phyloP scores from a whole-genome alignment of 2,113 vertebrate species.

The Smithornis capensis region DNA sequence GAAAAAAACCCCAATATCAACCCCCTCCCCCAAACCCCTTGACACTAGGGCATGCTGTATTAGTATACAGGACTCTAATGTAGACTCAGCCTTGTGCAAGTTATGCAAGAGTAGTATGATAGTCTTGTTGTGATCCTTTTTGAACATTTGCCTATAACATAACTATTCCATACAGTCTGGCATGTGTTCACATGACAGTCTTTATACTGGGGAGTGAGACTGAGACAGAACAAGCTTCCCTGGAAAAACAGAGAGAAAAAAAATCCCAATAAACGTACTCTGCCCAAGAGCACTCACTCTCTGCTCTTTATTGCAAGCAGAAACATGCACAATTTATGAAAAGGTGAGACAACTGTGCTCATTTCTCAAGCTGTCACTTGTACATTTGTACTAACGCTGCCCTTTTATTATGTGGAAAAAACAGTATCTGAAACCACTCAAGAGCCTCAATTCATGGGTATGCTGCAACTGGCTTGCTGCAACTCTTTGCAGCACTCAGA shows the following conservation, averaged over 20 bases:
- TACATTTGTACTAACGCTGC: not conserved
- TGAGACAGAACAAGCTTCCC: not conserved
- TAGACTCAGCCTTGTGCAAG: not conserved
- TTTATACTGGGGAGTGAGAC: not conserved
- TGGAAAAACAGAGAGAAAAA: not conserved
- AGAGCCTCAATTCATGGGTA: not conserved
- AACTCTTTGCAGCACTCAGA: not conserved
- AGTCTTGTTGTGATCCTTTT: not conserved
- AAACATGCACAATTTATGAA: not conserved
- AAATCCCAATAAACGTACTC: not conserved
- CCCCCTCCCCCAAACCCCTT: not conserved
- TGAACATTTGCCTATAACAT: not conserved
- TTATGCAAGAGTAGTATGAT: not conserved
- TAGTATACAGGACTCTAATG: not conserved
- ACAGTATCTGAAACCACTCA: not conserved
- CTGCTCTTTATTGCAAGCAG: not conserved
- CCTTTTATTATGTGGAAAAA: not conserved
- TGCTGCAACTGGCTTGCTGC: not conserved
- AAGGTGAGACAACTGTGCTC: not conserved
- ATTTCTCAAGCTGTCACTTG: not conserved
- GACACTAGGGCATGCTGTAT: accelerated
- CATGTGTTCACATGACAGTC: not conserved
- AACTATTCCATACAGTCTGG: not conserved
- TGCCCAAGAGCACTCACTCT: not conserved
- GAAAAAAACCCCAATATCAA: not conserved